These are phyloP conservation scores for Shargacucullia verbasci DNA, from an alignment of 2,888 invertebrate species.

Conservation along the genomic window DNA sequence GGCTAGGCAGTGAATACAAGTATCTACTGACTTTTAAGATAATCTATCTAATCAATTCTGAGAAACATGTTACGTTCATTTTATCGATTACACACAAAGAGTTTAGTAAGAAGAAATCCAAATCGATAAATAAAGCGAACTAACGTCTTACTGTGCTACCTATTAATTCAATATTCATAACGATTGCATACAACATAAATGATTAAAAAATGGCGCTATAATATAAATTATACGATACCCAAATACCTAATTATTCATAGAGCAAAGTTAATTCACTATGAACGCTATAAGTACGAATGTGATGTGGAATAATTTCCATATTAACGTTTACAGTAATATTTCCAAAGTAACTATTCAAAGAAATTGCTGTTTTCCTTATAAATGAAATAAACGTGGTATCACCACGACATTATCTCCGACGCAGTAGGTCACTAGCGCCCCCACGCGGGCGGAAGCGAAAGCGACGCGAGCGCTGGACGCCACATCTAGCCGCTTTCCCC, in stretches of 20 bases:
- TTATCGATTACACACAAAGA: no score
- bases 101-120: no score
- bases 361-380: background rate
- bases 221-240: no score
- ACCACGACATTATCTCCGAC: conserved; percentile 12
- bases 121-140: no score
- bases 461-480: conserved; percentile 45
- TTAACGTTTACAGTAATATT: background rate
- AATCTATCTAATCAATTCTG: conserved; percentile 29
- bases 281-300: no score
- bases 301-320: background rate
- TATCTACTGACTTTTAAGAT: conserved; percentile 1
- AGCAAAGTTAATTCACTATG: no score
- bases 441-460: conserved; percentile 77
- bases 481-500: conserved; percentile 64
- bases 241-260: no score
- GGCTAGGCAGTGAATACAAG: conserved; percentile 26
- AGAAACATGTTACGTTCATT: conserved; percentile 1
- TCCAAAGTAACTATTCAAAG: background rate
- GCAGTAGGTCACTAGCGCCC: conserved; percentile 66
- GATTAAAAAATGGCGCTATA: no score
- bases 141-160: no score
- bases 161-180: no score
- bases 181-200: no score
- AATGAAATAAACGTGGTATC: conserved; percentile 8